Base-by-base conservation (phyloP, 2,113 vertebrate genomes). In the Dendropsophus ebraccatus region DNA sequence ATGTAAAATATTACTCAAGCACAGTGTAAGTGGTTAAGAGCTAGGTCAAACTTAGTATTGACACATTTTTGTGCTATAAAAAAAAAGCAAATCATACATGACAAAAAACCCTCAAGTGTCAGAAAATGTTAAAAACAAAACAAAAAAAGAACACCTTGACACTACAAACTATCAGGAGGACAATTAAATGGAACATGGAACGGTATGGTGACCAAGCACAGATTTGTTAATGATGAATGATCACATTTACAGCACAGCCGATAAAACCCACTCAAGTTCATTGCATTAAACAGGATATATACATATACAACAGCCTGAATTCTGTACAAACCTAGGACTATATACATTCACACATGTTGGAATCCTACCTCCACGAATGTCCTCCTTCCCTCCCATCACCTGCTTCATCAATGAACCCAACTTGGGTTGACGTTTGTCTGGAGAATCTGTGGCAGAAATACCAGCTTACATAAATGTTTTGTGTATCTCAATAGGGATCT, bases 371-470 rank as follows among this genome's bases (percentile, higher is more conserved):
- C 96, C 97, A 1, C 94, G 94, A 92, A 94, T 95, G 37, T 96
- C 96, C 84, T 96, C 96, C 92, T 95, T 97, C 90, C 91, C 89
- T 70, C 96, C 96, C 95, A 97, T 96, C 92, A 97, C 96, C 92
- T 97, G 96, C 91, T 97, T 98, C 95, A 98, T 96, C 89, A 98
- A 94, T 56, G 94, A 95, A 87, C 95, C 95, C 86, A 97, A 95
- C 94, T 96, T 97, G 30, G 95, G 96, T 90, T 96, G 96, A 56
- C 96, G 91, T 91, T 96, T 97, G 90, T 97, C 96, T 49, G 94
- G 94, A 16, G 94, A 95, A 92, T 98, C 97, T 98, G 94, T 30
- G 87, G 92, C 91, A 88, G 92, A 54, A 92, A 91, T 0, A 76
- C 90, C 84, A 88, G 90, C 89, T 80, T 88, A 81, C 0, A 56